These are phyloP conservation scores for Centrocercus urophasianus DNA, from an alignment of 2,113 vertebrate genomes.

Conservation along the genomic window DNA sequence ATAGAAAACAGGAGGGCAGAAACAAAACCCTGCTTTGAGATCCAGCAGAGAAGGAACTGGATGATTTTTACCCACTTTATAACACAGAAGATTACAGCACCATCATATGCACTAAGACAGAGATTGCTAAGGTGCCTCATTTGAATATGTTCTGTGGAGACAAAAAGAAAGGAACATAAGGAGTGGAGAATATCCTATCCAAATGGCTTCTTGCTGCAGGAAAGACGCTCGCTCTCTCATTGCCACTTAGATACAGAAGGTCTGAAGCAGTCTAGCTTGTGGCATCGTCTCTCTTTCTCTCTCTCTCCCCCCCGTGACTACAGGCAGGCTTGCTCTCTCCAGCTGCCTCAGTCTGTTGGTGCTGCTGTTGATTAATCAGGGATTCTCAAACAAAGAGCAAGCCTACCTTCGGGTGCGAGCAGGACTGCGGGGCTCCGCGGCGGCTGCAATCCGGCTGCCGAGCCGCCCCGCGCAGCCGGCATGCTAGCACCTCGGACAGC, in stretches of 20 bases:
- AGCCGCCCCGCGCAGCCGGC: slow-evolving; percentile 65
- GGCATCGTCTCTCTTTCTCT: slow-evolving; percentile 68
- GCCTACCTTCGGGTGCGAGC: slow-evolving; percentile 82
- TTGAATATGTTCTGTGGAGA: slow-evolving; percentile 79
- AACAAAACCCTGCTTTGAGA: slow-evolving; percentile 78
- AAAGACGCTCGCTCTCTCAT: slow-evolving; percentile 72
- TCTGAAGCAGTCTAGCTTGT: slow-evolving; percentile 77
- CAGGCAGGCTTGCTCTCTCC: slow-evolving; percentile 74
- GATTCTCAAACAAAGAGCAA: slow-evolving; percentile 84
- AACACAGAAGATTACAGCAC: slow-evolving; percentile 78
- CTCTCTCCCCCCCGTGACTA: slow-evolving; percentile 42
- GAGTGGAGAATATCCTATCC: slow-evolving; percentile 70
- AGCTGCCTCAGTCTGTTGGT: slow-evolving; percentile 77
- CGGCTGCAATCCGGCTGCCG: slow-evolving; percentile 70
- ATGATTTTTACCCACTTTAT: slow-evolving; percentile 82
- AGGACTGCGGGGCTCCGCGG: slow-evolving; percentile 71
- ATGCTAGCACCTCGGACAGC: slow-evolving; percentile 83
- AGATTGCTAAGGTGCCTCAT: slow-evolving; percentile 82
- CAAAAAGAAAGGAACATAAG: slow-evolving; percentile 75
- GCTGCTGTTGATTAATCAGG: slow-evolving; percentile 82
- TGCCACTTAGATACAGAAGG: slow-evolving; percentile 76
- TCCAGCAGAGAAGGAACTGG: slow-evolving; percentile 79
- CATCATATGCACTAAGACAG: slow-evolving; percentile 73
- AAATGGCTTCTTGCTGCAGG: slow-evolving; percentile 77
- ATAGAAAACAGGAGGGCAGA: slow-evolving; percentile 77